These are phyloP conservation scores for Anthopleura xanthogrammica DNA, from an alignment of 92 coral and sea anemone species.

Conservation along the genomic window DNA sequence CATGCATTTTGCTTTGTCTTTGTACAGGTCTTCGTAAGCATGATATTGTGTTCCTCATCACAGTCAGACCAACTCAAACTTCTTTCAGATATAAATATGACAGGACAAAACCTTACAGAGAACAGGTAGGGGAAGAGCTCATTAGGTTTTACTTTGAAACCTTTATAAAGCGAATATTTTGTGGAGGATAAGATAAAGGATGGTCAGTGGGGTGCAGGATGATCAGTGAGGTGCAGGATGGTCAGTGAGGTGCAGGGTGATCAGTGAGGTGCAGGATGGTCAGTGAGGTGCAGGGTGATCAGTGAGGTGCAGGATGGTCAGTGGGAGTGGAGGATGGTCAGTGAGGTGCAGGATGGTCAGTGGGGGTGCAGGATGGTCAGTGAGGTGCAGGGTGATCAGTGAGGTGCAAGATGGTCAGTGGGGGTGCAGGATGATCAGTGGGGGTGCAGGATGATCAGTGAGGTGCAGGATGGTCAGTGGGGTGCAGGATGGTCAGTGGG, in stretches of 20 bases:
- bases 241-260: background rate
- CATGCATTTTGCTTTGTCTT: background rate
- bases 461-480: background rate
- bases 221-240: background rate
- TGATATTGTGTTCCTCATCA: conserved; percentile 85
- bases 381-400: background rate
- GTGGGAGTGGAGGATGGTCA: background rate
- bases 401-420: too few species aligned
- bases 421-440: background rate
- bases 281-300: background rate
- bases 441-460: background rate
- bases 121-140: conserved; percentile 53
- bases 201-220: background rate
- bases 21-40: conserved; percentile 78
- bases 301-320: background rate
- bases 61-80: conserved; percentile 80
- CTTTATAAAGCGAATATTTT: too few species aligned
- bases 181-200: background rate
- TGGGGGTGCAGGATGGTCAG: background rate
- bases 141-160: too few species aligned
- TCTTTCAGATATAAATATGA: conserved; percentile 73
- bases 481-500: background rate
- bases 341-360: background rate
- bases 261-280: background rate
- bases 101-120: conserved; percentile 86